Conservation (phyloP, 2,797 vertebrate species). For the Perdix hodgsoniae region DNA sequence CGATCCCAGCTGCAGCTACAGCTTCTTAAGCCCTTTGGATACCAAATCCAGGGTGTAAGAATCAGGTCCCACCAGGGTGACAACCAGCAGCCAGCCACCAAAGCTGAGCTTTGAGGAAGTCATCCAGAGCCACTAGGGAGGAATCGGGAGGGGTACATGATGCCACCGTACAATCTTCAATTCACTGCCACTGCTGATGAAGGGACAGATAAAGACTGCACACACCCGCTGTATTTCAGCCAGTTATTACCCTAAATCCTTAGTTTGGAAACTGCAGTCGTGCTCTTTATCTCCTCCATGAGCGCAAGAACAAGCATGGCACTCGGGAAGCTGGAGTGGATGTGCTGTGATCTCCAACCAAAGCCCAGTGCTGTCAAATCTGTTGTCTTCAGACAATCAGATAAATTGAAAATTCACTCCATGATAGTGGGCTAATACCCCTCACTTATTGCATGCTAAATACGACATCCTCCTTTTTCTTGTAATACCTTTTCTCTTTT, state of each 20-base stretch:
- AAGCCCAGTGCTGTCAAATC: background rate
- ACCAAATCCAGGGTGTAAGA: accelerated
- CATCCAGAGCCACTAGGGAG: accelerated
- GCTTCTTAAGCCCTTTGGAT: background rate
- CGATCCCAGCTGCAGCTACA: accelerated
- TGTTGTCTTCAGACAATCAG: background rate
- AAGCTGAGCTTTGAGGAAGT: background rate
- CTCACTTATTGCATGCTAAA: background rate
- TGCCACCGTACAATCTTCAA: background rate
- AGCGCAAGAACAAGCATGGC: background rate
- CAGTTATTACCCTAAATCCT: background rate
- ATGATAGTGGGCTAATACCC: background rate
- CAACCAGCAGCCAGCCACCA: background rate
- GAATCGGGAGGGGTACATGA: background rate
- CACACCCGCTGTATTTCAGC: background rate
- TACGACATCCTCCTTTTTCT: background rate
- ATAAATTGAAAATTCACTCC: background rate
- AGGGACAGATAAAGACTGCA: too few species aligned
- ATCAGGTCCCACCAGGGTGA: too few species aligned
- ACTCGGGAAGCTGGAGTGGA: background rate
- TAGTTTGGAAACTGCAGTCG: background rate
- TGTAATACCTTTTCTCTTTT: background rate
- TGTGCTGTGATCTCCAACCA: background rate
- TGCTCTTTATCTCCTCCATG: background rate
- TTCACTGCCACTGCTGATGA: background rate